A percentile compares a stretch with the other conserved stretches of the same genome.
Conservation (phyloP, 2,797 vertebrate species). For the Momotus momota region DNA sequence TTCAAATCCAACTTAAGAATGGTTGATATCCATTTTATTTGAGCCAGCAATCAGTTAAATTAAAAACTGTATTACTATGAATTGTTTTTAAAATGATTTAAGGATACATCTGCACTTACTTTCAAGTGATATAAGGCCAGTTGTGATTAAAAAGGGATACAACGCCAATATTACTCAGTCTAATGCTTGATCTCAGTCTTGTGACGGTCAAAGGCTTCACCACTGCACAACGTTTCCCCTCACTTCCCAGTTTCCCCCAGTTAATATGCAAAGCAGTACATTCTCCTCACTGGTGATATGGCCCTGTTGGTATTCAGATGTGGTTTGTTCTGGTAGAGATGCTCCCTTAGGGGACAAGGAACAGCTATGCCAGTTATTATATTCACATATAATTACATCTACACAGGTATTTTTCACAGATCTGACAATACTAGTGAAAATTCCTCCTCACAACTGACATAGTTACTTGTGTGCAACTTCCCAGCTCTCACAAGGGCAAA, state of each 20-base stretch:
- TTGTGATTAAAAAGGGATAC: background rate
- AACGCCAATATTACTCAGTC: background rate
- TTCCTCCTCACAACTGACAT: background rate
- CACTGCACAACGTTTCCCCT: background rate
- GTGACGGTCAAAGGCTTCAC: background rate
- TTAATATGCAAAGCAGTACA: background rate
- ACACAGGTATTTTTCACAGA: background rate
- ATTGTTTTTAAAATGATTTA: background rate
- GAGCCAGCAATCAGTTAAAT: background rate
- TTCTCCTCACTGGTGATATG: background rate
- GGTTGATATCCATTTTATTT: background rate
- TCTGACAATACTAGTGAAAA: background rate
- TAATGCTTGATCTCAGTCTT: background rate
- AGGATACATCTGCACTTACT: background rate
- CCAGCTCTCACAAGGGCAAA: background rate
- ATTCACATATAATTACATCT: background rate
- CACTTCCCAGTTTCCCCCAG: background rate
- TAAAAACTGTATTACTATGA: background rate
- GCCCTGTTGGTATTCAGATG: background rate
- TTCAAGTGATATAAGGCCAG: background rate
- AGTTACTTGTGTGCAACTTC: background rate
- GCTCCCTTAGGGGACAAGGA: background rate
- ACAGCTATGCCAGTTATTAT: background rate
- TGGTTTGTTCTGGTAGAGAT: background rate
- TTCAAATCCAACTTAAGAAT: background rate